A percentile compares a stretch with the other conserved stretches of the same genome.
These are phyloP conservation scores for Petrophora chlorosata DNA, from an alignment of 2,888 invertebrate species.

Conservation along the genomic window DNA sequence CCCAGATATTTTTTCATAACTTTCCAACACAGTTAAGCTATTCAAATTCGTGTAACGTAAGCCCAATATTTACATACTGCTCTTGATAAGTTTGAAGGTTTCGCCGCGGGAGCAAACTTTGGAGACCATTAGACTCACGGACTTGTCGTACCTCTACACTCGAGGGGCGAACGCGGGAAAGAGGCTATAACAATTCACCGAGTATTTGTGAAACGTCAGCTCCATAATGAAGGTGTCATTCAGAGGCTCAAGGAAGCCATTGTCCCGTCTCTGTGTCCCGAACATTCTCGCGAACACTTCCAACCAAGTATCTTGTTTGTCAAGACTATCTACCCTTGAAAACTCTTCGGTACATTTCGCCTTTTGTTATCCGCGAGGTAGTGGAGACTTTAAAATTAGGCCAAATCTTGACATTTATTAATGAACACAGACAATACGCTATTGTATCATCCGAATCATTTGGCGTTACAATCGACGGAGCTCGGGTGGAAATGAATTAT, in stretches of 20 bases:
- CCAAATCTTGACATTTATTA: conserved; percentile 58
- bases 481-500: conserved; percentile 45
- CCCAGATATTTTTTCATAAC: too few species aligned
- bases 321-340: conserved; percentile 41
- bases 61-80: conserved; percentile 46
- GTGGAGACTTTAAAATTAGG: conserved; percentile 36
- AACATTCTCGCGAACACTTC: conserved; percentile 43
- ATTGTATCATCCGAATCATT: conserved; percentile 53
- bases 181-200: conserved; percentile 56
- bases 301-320: conserved; percentile 46
- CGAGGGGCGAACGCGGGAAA: conserved; percentile 27
- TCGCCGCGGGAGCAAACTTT: conserved; percentile 39
- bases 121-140: conserved; percentile 38
- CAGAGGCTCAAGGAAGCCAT: conserved; percentile 59
- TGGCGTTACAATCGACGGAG: conserved; percentile 39
- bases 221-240: conserved; percentile 73
- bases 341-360: conserved; percentile 46
- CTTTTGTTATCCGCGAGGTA: conserved; percentile 48
- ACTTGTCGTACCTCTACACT: conserved; percentile 46
- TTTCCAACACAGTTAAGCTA: conserved; percentile 26
- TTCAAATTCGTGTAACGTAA: conserved; percentile 41
- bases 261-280: conserved; percentile 53
- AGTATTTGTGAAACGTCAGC: conserved; percentile 69
- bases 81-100: conserved; percentile 38
- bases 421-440: conserved; percentile 48